Base-by-base conservation (phyloP, 2,797 vertebrate species). In the Forpus xanthops region DNA sequence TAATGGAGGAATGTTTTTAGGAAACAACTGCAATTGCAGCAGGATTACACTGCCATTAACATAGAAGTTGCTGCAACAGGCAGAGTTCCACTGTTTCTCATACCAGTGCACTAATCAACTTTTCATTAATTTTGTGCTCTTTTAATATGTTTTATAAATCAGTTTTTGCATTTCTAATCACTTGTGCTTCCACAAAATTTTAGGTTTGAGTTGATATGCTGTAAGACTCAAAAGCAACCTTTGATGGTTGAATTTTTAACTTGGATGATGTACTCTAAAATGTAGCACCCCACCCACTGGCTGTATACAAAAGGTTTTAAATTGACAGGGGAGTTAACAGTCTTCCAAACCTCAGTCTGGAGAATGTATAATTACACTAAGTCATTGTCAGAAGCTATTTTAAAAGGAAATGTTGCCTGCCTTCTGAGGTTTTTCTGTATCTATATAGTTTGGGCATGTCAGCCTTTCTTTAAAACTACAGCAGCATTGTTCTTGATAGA, bases 51-150 rank as follows among this genome's bases (percentile, higher is more conserved):
- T 85, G 42, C 61, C 5, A 25, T 87, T 71, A 17, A 49, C 4
- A 15, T 15, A 80, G 33, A 65, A 47, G 75, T 94, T 56, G 56
- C 85, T 79, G 64, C 93, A 17, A 90, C 68, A 16, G 85, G 88
- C 21, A 94, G 90, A 58, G 65, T 90, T 52, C 72, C 94, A 20
- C 58, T 94, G 11, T 90, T 96, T 71, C 45, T 97, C 61, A 28
- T 15, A 45, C 33, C 85, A 56, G 66, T 73, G 23, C 9, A 24
- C 68, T 78, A 11, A 62, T 24, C 10, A 73, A 25, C 31, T 73
- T 87, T 65, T n/a, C 3, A 19, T 21, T 66, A 35, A 55, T 71
- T 70, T 79, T 23, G 2, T 56, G 15, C 35, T 74, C 50, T 70
- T 76, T 11, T 21, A 66, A 30, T 60, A 17, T 21, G 37, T 31